phyloP scores from a whole-genome alignment of 2,113 vertebrate species.

The Antechinus flavipes region DNA sequence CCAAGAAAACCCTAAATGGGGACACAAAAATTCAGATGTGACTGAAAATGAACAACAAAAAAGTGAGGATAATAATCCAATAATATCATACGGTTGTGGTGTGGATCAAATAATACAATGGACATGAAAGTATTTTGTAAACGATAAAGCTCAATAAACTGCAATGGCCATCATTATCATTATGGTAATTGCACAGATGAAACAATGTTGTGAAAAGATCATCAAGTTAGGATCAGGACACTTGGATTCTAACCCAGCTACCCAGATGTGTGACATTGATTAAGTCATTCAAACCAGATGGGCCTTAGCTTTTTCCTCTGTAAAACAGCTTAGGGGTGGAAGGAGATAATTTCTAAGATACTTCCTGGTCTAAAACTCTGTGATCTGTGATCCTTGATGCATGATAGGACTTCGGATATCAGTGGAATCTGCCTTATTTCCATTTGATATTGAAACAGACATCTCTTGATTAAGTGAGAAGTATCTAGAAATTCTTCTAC shows the following conservation, averaged over 20 bases:
- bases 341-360: background rate
- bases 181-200: background rate
- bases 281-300: background rate
- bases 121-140: background rate
- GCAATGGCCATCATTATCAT: background rate
- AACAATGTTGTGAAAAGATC: background rate
- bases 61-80: background rate
- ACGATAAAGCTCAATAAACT: background rate
- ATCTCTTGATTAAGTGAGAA: conserved; percentile 3
- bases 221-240: background rate
- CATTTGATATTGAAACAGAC: conserved; percentile 1
- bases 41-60: background rate
- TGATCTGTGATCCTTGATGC: background rate
- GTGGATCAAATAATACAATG: background rate
- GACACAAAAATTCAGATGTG: background rate
- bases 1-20: background rate
- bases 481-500: background rate
- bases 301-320: background rate
- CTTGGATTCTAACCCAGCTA: background rate
- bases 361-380: conserved; percentile 2
- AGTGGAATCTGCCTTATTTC: conserved; percentile 5
- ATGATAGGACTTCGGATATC: background rate
- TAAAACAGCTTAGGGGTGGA: background rate
- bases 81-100: background rate
- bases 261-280: background rate